phyloP scores from a whole-genome alignment of 2,113 vertebrate species.

The Chamaea fasciata region DNA sequence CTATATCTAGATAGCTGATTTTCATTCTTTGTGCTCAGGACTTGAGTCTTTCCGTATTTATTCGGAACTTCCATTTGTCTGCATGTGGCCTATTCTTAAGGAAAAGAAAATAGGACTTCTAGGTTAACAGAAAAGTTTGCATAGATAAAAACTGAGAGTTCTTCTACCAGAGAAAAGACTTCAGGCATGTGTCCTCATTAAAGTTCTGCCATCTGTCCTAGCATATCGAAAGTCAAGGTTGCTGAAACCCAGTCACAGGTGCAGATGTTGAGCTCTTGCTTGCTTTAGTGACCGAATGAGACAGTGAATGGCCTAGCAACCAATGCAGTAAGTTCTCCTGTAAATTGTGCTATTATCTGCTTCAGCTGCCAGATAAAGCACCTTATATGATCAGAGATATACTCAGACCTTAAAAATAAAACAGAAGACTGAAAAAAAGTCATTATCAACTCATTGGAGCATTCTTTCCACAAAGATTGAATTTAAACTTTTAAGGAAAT shows the following conservation, averaged over 20 bases:
- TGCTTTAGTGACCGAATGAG: not conserved
- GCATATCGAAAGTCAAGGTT: not conserved
- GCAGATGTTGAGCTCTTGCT: not conserved
- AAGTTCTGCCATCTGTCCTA: not conserved
- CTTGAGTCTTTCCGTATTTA: not conserved
- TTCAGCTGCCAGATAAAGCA: not conserved
- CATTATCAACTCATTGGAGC: not conserved
- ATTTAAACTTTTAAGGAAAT: not conserved
- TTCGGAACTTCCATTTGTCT: not conserved
- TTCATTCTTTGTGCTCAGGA: not conserved
- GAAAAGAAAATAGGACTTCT: not conserved
- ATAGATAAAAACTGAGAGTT: not conserved
- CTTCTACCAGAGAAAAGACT: not conserved
- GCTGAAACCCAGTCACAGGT: not conserved
- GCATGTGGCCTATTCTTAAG: not conserved
- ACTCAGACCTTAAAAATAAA: not conserved
- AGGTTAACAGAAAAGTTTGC: not conserved
- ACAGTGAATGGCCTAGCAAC: not conserved
- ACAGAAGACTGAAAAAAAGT: not conserved
- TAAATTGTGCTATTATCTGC: not conserved
- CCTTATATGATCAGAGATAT: not conserved
- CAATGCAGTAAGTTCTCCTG: not conserved
- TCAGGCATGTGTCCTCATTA: not conserved
- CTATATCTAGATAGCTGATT: not conserved
- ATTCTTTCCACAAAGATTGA: not conserved